Evolutionary conservation across 2,113 vertebrate species (phyloP).

Genomic region (Paralichthys olivaceus): DNA sequence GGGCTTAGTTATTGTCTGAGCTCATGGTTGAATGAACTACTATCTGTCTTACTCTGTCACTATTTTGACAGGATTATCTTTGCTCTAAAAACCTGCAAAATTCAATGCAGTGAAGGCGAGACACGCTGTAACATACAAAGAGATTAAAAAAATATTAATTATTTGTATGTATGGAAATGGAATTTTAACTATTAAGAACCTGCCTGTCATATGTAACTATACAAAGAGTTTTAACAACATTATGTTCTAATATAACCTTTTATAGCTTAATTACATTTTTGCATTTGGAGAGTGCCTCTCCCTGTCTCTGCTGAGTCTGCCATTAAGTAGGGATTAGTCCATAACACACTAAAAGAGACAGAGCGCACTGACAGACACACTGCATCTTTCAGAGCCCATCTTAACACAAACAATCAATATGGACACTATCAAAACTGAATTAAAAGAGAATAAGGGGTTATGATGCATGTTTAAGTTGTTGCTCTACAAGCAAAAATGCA

Average conservation of each 20-base stretch:
- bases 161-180: background rate
- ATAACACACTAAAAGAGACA: slow-evolving; percentile 17
- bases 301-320: slow-evolving; percentile 19
- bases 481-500: background rate
- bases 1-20: slow-evolving; percentile 65
- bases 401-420: background rate
- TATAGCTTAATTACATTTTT: slow-evolving; percentile 18
- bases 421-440: background rate
- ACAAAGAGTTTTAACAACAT: background rate
- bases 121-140: background rate
- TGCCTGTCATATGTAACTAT: background rate
- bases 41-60: slow-evolving; percentile 45
- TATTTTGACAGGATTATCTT: slow-evolving; percentile 58
- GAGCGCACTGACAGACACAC: background rate
- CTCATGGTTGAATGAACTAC: slow-evolving; percentile 57
- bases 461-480: background rate
- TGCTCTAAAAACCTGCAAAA: slow-evolving; percentile 30
- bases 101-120: background rate
- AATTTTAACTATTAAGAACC: background rate
- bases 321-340: slow-evolving; percentile 41
- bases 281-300: slow-evolving; percentile 18
- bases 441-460: background rate
- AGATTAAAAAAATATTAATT: background rate
- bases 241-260: slow-evolving; percentile 2
- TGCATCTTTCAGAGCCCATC: background rate